Evolutionary conservation across 2,113 vertebrate genomes (phyloP), one percentile per base, ranked within the genome.

Genomic region (Actinemys pallida): DNA sequence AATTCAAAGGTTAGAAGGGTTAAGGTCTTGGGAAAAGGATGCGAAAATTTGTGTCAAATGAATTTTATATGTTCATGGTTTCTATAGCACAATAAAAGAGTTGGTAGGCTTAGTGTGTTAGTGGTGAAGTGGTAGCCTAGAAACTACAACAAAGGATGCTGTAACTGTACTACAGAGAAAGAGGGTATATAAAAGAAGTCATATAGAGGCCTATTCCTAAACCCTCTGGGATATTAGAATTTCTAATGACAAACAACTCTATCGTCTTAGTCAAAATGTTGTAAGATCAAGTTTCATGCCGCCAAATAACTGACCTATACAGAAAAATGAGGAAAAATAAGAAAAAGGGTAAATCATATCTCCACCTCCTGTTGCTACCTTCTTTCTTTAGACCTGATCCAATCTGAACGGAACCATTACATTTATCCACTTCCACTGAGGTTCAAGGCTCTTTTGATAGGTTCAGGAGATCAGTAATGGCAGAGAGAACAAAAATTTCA

Each of bases 61-160:
- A 85, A 47, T 91, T 96, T 97, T 85, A 79, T 93, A 27, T 91
- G 79, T 94, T 92, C 92, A 54, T 89, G 94, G 90, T 95, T 95
- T 96, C 93, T 84, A 59, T 39, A 84, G 87, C 83, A 93, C 86
- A 83, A 52, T 56, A 75, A 45, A 52, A 47, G 93, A 75, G 47
- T 90, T 87, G 90, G 53, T 85, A 88, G 86, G 65, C 93, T 91
- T 93, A 94, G 91, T 88, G 83, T 87, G 83, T 52, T 50, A 90
- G 78, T 86, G 62, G 95, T 89, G 84, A 88, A 93, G 79, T 79
- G 56, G 78, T 91, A 97, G 90, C 93, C 89, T 90, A 88, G 87
- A 95, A 83, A 95, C 75, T 22, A 72, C 65, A 72, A 39, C 65
- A 72, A 89, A n/a, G 47, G 89, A 91, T 92, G 90, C 83, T 85